Conservation (phyloP, 2,113 vertebrate genomes). For the Aleadryas rufinucha region DNA sequence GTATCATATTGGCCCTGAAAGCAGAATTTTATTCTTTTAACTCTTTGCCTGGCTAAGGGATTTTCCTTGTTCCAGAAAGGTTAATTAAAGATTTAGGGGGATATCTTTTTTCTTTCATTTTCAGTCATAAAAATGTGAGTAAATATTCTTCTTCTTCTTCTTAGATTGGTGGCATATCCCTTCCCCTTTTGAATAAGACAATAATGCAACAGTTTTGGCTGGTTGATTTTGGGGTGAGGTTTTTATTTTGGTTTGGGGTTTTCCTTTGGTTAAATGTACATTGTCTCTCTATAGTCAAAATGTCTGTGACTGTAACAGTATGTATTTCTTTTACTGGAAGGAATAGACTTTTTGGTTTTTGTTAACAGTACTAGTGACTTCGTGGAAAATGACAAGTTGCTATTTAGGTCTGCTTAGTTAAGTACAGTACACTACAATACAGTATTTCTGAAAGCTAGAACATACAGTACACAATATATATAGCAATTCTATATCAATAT, state of each 20-base stretch:
- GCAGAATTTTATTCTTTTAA: slow-evolving; percentile 24
- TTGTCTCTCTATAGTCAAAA: slow-evolving; percentile 76
- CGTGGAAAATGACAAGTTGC: slow-evolving; percentile 74
- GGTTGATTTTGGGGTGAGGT: slow-evolving; percentile 28
- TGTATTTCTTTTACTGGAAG: slow-evolving; percentile 75
- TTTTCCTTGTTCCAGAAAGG: slow-evolving; percentile 36
- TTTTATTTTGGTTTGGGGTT: slow-evolving; percentile 42
- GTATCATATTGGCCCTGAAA: slow-evolving; percentile 9
- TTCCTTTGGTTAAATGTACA: slow-evolving; percentile 66
- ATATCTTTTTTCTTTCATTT: not conserved
- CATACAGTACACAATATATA: slow-evolving; percentile 76
- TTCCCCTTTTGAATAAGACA: slow-evolving; percentile 42
- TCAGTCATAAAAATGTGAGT: slow-evolving; percentile 46
- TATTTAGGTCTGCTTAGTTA: slow-evolving; percentile 80
- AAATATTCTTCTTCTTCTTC: slow-evolving; percentile 53
- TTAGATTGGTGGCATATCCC: slow-evolving; percentile 49
- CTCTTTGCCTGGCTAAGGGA: not conserved
- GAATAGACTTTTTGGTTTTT: slow-evolving; percentile 64
- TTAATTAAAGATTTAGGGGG: not conserved
- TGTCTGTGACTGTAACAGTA: slow-evolving; percentile 74
- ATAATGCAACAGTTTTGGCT: slow-evolving; percentile 55
- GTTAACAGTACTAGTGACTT: slow-evolving; percentile 78
- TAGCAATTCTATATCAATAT: slow-evolving; percentile 76
- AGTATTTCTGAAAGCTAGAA: slow-evolving; percentile 81
- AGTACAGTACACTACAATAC: slow-evolving; percentile 78